Evolutionary conservation across 2,113 vertebrate genomes (phyloP), one percentile per base, ranked within the genome.

Genomic region (Hiodon alosoides): DNA sequence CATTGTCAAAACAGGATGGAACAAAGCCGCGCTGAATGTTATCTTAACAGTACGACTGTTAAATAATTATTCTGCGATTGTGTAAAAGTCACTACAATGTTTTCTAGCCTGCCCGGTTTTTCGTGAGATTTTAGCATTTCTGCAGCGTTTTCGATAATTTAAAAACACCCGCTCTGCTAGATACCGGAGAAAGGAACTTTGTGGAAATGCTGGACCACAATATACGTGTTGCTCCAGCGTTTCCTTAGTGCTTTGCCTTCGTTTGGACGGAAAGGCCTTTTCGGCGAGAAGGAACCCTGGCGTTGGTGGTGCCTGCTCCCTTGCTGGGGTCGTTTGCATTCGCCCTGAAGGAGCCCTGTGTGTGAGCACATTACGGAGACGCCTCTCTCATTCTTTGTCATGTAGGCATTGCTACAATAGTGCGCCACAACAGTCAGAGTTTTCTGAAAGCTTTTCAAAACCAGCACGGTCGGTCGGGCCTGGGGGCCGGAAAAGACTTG

Each of bases 401-500:
- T 14, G 50, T 13, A 71, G 48, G 52, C 64, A 51, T 48, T 77
- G 77, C 68, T 72, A 62, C 66, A 75, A 72, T 69, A 80, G 60
- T 67, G 74, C 52, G 73, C 50, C 46, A 58, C 72, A 70, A 53
- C 69, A 71, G 72, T 77, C 69, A 78, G 50, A 68, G 64, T 58
- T 75, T 74, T 81, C 52, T 81, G 31, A 75, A 31, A 52, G 57
- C 61, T 47, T 53, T 58, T 68, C 74, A 69, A 79, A 83, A 83
- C 65, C 69, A 73, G 59, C 73, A 61, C 62, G 76, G 81, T 78
- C 80, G 80, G 78, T 53, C 17, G 17, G 67, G 69, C 69, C 67
- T 58, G 14, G 60, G 53, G 72, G 75, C 76, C 80, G 74, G 80
- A 84, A 84, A 80, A 77, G 80, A 72, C 72, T 79, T 81, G 51